These are phyloP conservation scores for Falco punctatus DNA, from an alignment of 2,113 vertebrate species.

Conservation along the genomic window DNA sequence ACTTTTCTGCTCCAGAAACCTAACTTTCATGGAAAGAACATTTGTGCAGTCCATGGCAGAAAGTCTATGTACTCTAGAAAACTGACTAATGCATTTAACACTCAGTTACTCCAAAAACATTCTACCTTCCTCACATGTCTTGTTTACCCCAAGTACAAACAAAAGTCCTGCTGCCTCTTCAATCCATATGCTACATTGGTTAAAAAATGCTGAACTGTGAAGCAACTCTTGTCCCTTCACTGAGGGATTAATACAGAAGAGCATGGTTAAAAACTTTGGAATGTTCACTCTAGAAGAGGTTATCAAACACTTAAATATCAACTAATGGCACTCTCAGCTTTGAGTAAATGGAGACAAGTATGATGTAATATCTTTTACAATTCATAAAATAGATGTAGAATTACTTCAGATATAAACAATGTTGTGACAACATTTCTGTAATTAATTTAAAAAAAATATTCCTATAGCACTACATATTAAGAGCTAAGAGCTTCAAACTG, in stretches of 20 bases:
- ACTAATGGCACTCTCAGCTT: neutral
- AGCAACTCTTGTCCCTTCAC: neutral
- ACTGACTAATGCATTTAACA: neutral
- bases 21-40: neutral
- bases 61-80: neutral
- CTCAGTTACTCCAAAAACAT: neutral
- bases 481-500: neutral
- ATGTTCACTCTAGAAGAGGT: neutral
- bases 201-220: neutral
- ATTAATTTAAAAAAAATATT: neutral
- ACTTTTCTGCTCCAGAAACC: neutral
- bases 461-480: neutral
- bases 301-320: neutral
- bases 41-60: neutral
- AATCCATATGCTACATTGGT: neutral
- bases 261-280: neutral
- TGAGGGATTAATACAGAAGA: neutral
- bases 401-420: neutral
- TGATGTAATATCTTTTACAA: neutral
- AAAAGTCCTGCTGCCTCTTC: neutral
- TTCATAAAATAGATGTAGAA: neutral
- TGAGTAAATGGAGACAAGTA: neutral
- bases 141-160: neutral
- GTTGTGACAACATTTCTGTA: neutral
- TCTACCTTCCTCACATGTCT: neutral